These are phyloP conservation scores for Diplogasteroides magnus DNA, from an alignment of 1,140 invertebrate genomes.

Conservation along the genomic window DNA sequence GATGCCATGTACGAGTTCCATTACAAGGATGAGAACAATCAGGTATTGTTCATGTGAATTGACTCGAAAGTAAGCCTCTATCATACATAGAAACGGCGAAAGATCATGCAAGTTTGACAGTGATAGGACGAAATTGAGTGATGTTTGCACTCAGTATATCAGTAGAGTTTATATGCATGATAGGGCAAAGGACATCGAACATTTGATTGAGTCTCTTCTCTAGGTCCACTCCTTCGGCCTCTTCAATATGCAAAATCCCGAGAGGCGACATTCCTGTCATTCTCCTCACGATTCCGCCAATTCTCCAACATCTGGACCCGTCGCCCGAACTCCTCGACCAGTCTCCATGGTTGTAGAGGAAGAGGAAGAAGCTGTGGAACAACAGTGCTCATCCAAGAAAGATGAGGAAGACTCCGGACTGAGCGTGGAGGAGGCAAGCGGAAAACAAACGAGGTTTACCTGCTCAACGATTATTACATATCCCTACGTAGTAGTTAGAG, in stretches of 20 bases:
- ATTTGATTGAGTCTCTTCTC: constrained; percentile 7
- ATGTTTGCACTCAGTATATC: too few relatives aligned
- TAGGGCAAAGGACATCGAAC: too few relatives aligned
- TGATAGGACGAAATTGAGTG: too few relatives aligned
- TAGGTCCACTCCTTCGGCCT: constrained; percentile 5
- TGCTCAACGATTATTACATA: too few relatives aligned
- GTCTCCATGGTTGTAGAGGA: constrained; percentile 7
- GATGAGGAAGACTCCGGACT: constrained; percentile 2
- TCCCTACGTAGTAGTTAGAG: too few relatives aligned
- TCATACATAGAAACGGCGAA: too few relatives aligned
- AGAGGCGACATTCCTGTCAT: constrained; percentile 13
- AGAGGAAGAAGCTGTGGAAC: constrained; percentile 10
- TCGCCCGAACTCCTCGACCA: not conserved
- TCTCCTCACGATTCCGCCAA: not conserved
- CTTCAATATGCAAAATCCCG: constrained; percentile 15
- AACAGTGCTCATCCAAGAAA: constrained; percentile 1
- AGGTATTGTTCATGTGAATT: constrained; percentile 17
- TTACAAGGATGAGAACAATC: constrained; percentile 44
- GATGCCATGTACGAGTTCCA: constrained; percentile 45
- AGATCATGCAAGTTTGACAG: too few relatives aligned
- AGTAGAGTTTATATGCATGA: too few relatives aligned
- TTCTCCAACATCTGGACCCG: not conserved
- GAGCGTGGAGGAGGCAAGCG: too few relatives aligned
- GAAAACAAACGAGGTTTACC: too few relatives aligned
- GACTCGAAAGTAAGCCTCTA: not conserved